These are phyloP conservation scores for Oedothorax gibbosus DNA, from an alignment of 1,140 invertebrate species.

Conservation along the genomic window DNA sequence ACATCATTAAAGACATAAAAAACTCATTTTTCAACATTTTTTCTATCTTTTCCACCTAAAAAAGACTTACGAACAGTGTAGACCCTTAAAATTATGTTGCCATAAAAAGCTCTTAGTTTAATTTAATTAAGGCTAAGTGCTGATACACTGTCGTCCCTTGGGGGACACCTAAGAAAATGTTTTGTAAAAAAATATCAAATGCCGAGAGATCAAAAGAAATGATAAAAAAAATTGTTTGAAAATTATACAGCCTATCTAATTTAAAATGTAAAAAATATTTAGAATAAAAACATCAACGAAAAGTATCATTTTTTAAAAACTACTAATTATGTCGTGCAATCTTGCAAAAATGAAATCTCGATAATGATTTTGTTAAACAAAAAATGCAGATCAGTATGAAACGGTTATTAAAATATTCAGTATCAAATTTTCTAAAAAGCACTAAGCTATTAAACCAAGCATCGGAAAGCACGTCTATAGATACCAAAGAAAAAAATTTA, in stretches of 20 bases:
- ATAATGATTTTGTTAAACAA: no score
- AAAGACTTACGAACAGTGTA: background rate
- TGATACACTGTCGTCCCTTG: conserved; percentile 48
- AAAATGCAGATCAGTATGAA: no score
- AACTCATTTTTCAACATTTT: background rate
- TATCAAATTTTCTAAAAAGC: no score
- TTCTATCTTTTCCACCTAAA: no score
- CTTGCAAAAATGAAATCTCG: background rate
- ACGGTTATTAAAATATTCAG: no score
- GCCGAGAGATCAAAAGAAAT: conserved; percentile 41
- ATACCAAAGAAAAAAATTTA: no score
- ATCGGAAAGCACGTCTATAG: no score
- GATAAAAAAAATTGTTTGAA: background rate
- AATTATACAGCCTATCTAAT: no score
- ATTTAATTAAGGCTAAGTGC: conserved; percentile 56
- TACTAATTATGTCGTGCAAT: conserved; percentile 39
- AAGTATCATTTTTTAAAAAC: conserved; percentile 42
- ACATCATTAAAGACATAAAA: conserved; percentile 38
- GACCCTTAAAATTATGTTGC: conserved; percentile 47
- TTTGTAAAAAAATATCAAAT: conserved; percentile 20
- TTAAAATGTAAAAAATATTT: conserved; percentile 48
- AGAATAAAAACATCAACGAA: conserved; percentile 14
- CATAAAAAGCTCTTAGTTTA: conserved; percentile 55
- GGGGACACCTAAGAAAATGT: conserved; percentile 19
- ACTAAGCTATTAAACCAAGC: no score